phyloP scores from a whole-genome alignment of 37 sponge, comb jelly and placozoan genomes.

The Chondrosia reniformis region DNA sequence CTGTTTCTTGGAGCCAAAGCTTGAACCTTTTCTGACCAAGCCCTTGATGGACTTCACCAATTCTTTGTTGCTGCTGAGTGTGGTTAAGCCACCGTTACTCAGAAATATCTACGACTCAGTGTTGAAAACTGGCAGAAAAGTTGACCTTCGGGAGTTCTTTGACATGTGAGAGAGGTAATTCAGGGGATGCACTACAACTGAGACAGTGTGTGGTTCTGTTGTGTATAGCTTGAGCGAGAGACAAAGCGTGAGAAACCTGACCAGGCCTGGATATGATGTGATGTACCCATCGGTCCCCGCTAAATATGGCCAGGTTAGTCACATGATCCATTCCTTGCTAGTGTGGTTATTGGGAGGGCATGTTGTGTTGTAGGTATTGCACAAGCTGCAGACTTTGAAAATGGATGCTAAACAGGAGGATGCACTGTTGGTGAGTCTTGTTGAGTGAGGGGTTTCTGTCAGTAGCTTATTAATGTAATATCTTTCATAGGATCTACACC shows the following conservation, averaged over 20 bases:
- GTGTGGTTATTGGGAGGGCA: background rate
- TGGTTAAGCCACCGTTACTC: slow-evolving; percentile 64
- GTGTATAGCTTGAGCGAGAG: slow-evolving; percentile 15
- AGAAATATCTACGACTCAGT: slow-evolving; percentile 73
- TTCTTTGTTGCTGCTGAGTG: slow-evolving; percentile 63
- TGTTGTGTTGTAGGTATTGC: slow-evolving; percentile 40
- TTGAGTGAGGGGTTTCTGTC: background rate
- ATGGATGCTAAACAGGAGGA: slow-evolving; percentile 54
- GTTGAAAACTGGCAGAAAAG: slow-evolving; percentile 54
- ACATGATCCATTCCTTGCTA: background rate
- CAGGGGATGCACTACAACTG: background rate
- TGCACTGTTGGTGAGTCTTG: slow-evolving; percentile 38
- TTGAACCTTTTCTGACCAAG: slow-evolving; percentile 58
- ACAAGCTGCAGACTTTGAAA: slow-evolving; percentile 51
- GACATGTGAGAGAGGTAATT: slow-evolving; percentile 38
- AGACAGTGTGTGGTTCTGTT: background rate
- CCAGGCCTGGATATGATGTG: slow-evolving; percentile 7
- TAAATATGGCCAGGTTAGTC: background rate
- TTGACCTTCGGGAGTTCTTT: slow-evolving; percentile 38
- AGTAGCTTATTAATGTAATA: background rate
- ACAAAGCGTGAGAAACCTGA: background rate
- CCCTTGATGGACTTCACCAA: slow-evolving; percentile 60
- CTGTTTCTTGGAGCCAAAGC: slow-evolving; percentile 68
- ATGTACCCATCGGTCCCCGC: slow-evolving; percentile 1
- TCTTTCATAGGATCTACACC: background rate